Evolutionary conservation across 2,797 vertebrate species (phyloP).

Genomic region (Australoheros facetus): DNA sequence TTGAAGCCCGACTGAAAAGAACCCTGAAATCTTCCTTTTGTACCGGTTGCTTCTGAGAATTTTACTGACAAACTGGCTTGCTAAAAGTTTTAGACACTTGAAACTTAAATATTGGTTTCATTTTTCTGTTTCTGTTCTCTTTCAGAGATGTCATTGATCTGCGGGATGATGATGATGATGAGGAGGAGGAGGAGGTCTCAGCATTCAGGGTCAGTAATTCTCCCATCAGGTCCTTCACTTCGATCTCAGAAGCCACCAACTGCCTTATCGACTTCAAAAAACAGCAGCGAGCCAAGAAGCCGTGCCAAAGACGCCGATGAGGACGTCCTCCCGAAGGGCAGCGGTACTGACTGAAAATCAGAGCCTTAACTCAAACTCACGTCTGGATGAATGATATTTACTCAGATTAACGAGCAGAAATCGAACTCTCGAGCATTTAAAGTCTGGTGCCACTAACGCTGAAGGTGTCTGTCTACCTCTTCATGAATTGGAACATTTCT

Average conservation of each 20-base stretch:
- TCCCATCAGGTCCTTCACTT: conserved; percentile 79
- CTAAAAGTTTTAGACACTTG: not conserved
- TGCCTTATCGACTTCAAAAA: conserved; percentile 83
- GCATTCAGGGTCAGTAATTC: conserved; percentile 65
- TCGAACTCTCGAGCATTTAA: not conserved
- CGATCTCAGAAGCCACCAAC: conserved; percentile 83
- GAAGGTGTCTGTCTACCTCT: conserved; percentile 50
- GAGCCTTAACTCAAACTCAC: conserved; percentile 40
- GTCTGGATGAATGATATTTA: not conserved
- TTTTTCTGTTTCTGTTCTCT: not conserved
- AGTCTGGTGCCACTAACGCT: conserved; percentile 6
- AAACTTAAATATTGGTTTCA: not conserved
- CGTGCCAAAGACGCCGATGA: conserved; percentile 65
- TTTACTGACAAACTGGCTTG: too few species aligned
- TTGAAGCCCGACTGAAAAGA: not conserved
- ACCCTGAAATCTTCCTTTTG: not conserved
- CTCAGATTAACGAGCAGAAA: conserved; percentile 12
- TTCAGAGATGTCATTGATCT: conserved; percentile 69
- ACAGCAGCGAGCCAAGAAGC: conserved; percentile 49
- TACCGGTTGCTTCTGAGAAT: not conserved
- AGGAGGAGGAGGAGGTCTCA: not conserved
- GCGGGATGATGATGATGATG: conserved; percentile 39
- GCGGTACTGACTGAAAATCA: not conserved
- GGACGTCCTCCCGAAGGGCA: not conserved
- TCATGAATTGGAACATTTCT: not conserved